A percentile compares a stretch with the other conserved stretches of the same genome.
Conservation (phyloP, 2,113 vertebrate species). For the Entelurus aequoreus region DNA sequence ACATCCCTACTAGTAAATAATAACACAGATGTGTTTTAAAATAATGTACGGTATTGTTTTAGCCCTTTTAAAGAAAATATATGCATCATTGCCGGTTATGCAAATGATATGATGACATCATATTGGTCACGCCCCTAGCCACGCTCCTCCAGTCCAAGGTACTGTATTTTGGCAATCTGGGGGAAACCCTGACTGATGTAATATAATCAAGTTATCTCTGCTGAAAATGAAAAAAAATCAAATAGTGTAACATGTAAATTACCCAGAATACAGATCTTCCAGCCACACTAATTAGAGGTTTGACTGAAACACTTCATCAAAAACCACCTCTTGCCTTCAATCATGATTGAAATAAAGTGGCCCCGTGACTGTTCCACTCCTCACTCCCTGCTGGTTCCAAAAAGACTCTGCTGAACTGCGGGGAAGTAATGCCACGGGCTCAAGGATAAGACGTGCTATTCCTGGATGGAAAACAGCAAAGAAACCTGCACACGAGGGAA, state of each 20-base stretch:
- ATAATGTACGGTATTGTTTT: too few species aligned
- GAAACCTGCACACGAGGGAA: slow-evolving; percentile 3
- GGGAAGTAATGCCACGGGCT: background rate
- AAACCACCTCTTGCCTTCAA: slow-evolving; percentile 36
- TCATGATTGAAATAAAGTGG: slow-evolving; percentile 43
- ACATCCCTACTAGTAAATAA: too few species aligned
- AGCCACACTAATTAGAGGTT: background rate
- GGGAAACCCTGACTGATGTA: too few species aligned
- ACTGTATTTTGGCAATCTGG: too few species aligned
- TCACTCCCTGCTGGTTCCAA: slow-evolving; percentile 28
- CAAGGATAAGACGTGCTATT: slow-evolving; percentile 3
- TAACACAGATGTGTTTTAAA: too few species aligned
- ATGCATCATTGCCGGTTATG: too few species aligned
- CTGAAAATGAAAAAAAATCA: background rate
- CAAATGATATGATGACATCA: too few species aligned
- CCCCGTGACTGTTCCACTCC: slow-evolving; percentile 3
- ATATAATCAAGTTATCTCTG: too few species aligned
- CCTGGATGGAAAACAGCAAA: slow-evolving; percentile 11
- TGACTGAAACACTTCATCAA: slow-evolving; percentile 20
- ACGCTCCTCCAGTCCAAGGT: too few species aligned
- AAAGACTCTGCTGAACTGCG: slow-evolving; percentile 12
- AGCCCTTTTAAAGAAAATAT: too few species aligned
- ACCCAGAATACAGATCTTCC: background rate
- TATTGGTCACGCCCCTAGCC: too few species aligned
- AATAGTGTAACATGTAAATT: background rate